These are phyloP conservation scores for Listrodromus nycthemerus DNA, from an alignment of 2,888 invertebrate genomes.

Conservation along the genomic window DNA sequence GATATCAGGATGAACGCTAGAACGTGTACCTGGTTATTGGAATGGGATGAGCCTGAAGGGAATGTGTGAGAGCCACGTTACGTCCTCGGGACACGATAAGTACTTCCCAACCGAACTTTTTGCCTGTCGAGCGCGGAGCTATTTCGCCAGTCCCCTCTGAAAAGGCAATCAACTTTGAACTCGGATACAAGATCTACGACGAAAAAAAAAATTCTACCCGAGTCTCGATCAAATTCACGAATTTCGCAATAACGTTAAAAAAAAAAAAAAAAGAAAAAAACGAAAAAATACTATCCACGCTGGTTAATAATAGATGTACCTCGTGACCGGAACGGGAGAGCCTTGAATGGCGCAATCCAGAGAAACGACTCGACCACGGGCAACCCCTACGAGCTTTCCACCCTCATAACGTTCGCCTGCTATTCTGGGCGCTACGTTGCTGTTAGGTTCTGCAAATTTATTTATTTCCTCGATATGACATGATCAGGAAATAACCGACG, in stretches of 20 bases:
- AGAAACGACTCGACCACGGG: conserved; percentile 85
- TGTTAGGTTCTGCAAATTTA: conserved; percentile 86
- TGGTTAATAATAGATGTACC: conserved; percentile 85
- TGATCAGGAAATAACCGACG: not conserved
- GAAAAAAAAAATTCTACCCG: not conserved
- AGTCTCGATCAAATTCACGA: not conserved
- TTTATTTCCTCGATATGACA: not conserved
- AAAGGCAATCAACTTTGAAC: conserved; percentile 75
- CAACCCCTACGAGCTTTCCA: conserved; percentile 87
- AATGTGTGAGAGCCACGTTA: conserved; percentile 88
- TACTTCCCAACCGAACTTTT: conserved; percentile 85
- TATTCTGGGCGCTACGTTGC: conserved; percentile 88
- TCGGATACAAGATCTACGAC: conserved; percentile 4
- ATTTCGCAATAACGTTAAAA: not conserved
- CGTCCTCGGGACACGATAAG: conserved; percentile 82
- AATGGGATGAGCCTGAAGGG: conserved; percentile 91
- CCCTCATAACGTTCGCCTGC: conserved; percentile 88
- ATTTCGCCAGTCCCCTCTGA: conserved; percentile 90
- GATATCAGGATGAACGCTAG: conserved; percentile 19
- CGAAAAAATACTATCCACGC: not conserved
- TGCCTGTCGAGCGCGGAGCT: conserved; percentile 86
- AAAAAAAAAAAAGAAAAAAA: not conserved
- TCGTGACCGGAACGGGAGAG: conserved; percentile 88
- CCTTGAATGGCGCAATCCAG: conserved; percentile 90
- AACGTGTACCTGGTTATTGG: conserved; percentile 89